Evolutionary conservation across 2,797 vertebrate genomes (phyloP).

Genomic region (Simalia tracyae): DNA sequence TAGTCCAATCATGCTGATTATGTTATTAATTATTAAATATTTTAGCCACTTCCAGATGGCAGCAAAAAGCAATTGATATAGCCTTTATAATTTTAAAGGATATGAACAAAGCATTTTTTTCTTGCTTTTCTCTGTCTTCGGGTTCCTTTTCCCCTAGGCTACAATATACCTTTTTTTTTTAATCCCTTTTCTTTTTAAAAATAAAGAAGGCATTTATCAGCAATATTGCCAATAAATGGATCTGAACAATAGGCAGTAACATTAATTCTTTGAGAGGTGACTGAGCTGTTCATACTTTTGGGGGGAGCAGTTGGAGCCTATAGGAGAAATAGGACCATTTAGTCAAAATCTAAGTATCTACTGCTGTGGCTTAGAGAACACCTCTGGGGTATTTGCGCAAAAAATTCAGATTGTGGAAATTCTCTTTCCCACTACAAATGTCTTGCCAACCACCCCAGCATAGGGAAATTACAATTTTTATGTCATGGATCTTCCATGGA

Average conservation of each 20-base stretch:
- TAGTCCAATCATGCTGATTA: background rate
- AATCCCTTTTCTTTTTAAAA: background rate
- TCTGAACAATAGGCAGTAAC: background rate
- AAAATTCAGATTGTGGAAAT: background rate
- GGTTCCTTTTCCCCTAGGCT: background rate
- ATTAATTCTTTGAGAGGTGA: background rate
- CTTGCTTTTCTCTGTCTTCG: background rate
- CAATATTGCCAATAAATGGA: background rate
- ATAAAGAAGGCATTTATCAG: background rate
- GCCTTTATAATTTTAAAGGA: too few species aligned
- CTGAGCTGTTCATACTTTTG: background rate
- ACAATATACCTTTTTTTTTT: background rate
- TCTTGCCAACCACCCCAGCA: background rate
- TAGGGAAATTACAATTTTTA: background rate
- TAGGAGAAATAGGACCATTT: background rate
- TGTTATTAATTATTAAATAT: background rate
- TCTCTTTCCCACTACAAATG: background rate
- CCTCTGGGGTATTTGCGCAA: background rate
- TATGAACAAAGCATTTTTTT: background rate
- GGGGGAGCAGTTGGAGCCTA: background rate
- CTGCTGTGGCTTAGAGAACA: background rate
- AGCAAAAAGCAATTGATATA: background rate
- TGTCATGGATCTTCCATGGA: background rate
- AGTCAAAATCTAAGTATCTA: background rate
- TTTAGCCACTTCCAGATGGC: background rate